phyloP scores from a whole-genome alignment of 2,797 vertebrate species.

The Catamblyrhynchus diadema region DNA sequence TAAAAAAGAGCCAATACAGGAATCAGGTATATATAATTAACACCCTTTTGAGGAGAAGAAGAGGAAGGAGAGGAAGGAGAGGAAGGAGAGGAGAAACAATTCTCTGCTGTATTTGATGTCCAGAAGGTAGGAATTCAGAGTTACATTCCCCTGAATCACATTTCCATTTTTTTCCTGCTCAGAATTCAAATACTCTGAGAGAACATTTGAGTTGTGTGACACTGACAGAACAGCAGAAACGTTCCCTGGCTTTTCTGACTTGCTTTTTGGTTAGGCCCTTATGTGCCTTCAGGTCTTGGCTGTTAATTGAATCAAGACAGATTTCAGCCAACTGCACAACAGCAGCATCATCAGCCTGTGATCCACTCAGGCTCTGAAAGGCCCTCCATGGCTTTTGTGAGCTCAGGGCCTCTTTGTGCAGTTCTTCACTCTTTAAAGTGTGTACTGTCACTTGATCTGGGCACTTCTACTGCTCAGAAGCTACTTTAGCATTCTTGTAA shows the following conservation, averaged over 20 bases:
- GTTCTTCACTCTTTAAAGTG: not conserved
- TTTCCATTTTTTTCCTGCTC: not conserved
- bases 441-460: not conserved
- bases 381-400: not conserved
- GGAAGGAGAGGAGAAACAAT: not conserved
- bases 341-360: not conserved
- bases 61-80: not conserved
- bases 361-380: not conserved
- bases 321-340: not conserved
- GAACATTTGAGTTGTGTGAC: not conserved
- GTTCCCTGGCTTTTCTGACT: not conserved
- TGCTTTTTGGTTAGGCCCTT: not conserved
- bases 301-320: constrained; percentile 5
- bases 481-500: not conserved
- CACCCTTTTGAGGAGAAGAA: not conserved
- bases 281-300: not conserved
- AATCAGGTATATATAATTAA: not conserved
- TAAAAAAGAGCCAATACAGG: rapidly evolving
- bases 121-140: not conserved
- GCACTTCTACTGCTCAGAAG: not conserved
- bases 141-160: not conserved
- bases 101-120: not conserved
- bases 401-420: not conserved
- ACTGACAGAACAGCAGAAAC: not conserved
- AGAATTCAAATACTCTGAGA: not conserved